phyloP scores from a whole-genome alignment of 2,888 invertebrate genomes.

The Nezara viridula region DNA sequence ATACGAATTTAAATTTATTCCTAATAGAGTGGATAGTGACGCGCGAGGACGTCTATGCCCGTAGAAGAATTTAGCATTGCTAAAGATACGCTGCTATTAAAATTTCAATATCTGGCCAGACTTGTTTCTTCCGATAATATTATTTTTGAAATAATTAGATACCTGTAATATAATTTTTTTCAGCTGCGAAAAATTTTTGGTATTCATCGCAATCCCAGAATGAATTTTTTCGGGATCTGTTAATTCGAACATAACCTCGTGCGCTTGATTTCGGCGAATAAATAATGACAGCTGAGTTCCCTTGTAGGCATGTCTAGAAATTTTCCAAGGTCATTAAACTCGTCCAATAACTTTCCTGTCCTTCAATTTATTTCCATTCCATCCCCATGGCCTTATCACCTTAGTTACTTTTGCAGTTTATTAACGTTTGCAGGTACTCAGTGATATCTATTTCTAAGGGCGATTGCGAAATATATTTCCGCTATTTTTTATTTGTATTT shows the following conservation, averaged over 20 bases:
- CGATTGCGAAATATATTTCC: too few relatives aligned
- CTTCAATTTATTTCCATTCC: constrained; percentile 12
- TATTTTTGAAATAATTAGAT: neutral
- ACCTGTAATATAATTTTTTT: too few relatives aligned
- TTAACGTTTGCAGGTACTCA: neutral
- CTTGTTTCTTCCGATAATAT: neutral
- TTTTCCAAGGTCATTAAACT: constrained; percentile 11
- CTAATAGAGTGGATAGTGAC: neutral
- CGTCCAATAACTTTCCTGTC: constrained; percentile 12
- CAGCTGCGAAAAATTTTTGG: too few relatives aligned
- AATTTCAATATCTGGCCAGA: neutral
- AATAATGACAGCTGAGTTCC: neutral
- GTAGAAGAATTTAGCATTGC: neutral
- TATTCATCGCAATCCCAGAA: too few relatives aligned
- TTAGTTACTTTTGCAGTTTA: neutral
- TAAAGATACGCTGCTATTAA: neutral
- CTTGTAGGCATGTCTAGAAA: neutral
- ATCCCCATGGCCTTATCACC: neutral
- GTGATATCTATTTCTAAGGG: neutral
- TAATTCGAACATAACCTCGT: neutral
- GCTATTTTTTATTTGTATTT: neutral
- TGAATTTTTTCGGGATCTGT: neutral
- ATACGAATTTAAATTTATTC: neutral
- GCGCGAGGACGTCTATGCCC: neutral
- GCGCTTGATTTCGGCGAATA: neutral